Base-by-base conservation (phyloP, 2,888 invertebrate species). In the Drosophila basisetae region DNA sequence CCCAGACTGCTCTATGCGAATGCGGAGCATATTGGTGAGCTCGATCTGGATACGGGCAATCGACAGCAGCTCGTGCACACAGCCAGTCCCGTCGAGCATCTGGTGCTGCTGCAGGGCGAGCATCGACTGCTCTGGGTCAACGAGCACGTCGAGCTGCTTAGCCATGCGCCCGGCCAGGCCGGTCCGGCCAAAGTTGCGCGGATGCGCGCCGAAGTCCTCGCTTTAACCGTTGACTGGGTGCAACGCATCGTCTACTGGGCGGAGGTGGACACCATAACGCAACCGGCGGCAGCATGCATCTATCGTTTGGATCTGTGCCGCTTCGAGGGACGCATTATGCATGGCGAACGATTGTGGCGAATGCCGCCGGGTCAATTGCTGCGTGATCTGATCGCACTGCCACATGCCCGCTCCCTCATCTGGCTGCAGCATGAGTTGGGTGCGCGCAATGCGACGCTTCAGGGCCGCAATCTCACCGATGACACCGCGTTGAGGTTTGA, bases 141-240 rank as follows among this genome's bases (percentile, higher is more conserved):
- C 61, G 93, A 93, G 63, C 92, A 92, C 35, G 91, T 91, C 1
- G 75, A 95, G 93, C 79, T 94, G 60, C 84, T 93, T 35, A 87
- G 91, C 2, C 90, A 87, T 55, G 76, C 87, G 31, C 90, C 91
- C 0, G 92, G 90, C 1, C 66, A 86, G 0, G 93, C 94, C 18
- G 58, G 58, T 4, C 84, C 91, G 0, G 94, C 94, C 0, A 95
- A 95, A 90, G 94, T 96, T 41, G 92, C 94, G 0, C 94, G 94
- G 16, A 91, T 96, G 68, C 94, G 94, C 39, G 94, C 94, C n/a
- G 94, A 94, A 37, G 95, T 95, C 0, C 92, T 95, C 13, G 96
- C 96, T 71, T 93, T 98, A 33, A 95, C 96, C 2, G 94, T 97
- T 0, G 98, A 99, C 93, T 99, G 98, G 98, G 95, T 98, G 52